Conservation (phyloP, 2,888 invertebrate genomes). For the Petrolisthes manimaculis region DNA sequence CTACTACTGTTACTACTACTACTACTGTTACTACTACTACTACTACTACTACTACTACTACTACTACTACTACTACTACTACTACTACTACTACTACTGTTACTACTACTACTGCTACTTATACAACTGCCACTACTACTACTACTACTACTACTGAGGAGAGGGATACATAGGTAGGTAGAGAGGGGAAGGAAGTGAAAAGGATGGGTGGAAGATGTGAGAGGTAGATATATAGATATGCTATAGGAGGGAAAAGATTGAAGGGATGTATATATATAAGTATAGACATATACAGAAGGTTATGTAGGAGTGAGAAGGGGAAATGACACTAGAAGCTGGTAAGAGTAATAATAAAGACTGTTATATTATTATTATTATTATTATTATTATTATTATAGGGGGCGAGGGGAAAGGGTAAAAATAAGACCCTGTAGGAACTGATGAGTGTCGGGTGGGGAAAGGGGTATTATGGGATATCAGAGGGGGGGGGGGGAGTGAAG, state of each 20-base stretch:
- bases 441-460: too few relatives aligned
- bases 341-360: too few relatives aligned
- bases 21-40: not conserved
- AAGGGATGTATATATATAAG: too few relatives aligned
- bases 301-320: too few relatives aligned
- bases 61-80: conserved; percentile 21
- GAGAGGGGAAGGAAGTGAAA: not conserved
- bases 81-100: not conserved
- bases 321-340: too few relatives aligned
- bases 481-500: not conserved
- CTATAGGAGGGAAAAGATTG: not conserved
- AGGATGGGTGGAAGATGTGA: not conserved
- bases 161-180: not conserved
- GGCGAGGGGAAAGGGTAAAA: too few relatives aligned
- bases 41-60: conserved; percentile 16
- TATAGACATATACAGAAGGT: too few relatives aligned
- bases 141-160: not conserved
- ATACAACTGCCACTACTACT: not conserved
- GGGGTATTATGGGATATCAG: not conserved
- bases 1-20: conserved; percentile 3
- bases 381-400: too few relatives aligned
- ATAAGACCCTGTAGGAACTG: too few relatives aligned
- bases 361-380: too few relatives aligned
- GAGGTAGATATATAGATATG: not conserved
- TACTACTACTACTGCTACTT: too few relatives aligned